Evolutionary conservation across 2,888 invertebrate species (phyloP).

Genomic region (Cheilosia vernalis): DNA sequence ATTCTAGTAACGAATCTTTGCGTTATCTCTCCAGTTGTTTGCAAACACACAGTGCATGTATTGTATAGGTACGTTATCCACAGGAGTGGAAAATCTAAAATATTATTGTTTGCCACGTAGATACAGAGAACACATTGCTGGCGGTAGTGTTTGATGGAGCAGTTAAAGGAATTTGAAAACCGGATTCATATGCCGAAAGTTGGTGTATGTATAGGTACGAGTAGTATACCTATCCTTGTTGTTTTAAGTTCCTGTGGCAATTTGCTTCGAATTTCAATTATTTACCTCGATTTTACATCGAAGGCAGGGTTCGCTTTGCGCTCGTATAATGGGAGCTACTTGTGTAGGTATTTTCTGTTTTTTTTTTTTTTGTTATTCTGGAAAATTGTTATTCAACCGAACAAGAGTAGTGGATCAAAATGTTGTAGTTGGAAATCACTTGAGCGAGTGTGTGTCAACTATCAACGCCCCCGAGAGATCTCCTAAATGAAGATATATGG

Average conservation of each 20-base stretch:
- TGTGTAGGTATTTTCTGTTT: too few species aligned
- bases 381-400: too few species aligned
- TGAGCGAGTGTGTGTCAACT: too few species aligned
- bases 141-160: constrained; percentile 5
- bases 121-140: constrained; percentile 3
- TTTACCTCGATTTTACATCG: not conserved
- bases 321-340: too few species aligned
- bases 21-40: constrained; percentile 1
- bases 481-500: too few species aligned
- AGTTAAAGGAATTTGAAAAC: not conserved
- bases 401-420: too few species aligned
- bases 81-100: not conserved
- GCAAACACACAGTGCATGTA: not conserved
- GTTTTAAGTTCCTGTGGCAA: constrained; percentile 2
- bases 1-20: constrained; percentile 24
- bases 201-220: not conserved
- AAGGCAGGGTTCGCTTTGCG: too few species aligned
- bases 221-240: not conserved
- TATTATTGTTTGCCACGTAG: constrained; percentile 18
- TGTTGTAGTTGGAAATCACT: too few species aligned
- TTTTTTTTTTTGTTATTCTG: too few species aligned
- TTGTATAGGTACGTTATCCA: too few species aligned
- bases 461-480: too few species aligned
- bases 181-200: not conserved
- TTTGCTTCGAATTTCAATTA: constrained; percentile 26